phyloP scores from a whole-genome alignment of 2,113 vertebrate species.

The Paraplagusia blochii region DNA sequence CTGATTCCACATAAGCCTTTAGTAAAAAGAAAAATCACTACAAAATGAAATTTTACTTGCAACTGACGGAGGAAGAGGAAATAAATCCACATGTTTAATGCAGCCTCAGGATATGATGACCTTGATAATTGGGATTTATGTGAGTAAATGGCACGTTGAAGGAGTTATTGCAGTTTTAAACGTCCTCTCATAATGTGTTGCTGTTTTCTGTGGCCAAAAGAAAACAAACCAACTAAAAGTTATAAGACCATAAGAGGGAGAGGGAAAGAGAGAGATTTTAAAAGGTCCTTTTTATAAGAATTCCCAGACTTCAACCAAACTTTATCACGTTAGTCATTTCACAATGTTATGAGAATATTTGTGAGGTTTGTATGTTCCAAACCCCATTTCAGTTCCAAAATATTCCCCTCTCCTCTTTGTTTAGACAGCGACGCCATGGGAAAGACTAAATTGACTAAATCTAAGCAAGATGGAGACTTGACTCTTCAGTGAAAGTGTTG shows the following conservation, averaged over 20 bases:
- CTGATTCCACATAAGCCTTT: too few relatives aligned
- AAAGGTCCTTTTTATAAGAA: slow-evolving; percentile 14
- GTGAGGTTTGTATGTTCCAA: slow-evolving; percentile 20
- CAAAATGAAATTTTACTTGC: too few relatives aligned
- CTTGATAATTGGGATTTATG: slow-evolving; percentile 5
- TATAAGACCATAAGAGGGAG: slow-evolving; percentile 30
- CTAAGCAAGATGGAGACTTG: slow-evolving; percentile 50
- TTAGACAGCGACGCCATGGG: slow-evolving; percentile 56
- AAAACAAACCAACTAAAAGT: slow-evolving; percentile 5
- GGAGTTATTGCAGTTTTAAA: slow-evolving; percentile 11
- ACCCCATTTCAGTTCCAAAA: slow-evolving; percentile 21
- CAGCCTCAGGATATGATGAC: neutral
- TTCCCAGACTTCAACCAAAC: slow-evolving; percentile 6
- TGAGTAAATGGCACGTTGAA: neutral
- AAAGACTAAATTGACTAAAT: slow-evolving; percentile 57
- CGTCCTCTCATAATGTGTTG: neutral
- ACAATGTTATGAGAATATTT: slow-evolving; percentile 39
- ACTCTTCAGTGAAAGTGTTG: slow-evolving; percentile 21
- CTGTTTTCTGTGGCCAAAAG: slow-evolving; percentile 10
- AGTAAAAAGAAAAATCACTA: too few relatives aligned
- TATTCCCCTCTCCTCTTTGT: slow-evolving; percentile 53
- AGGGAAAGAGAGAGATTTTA: slow-evolving; percentile 35
- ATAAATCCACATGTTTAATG: neutral
- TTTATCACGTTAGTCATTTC: slow-evolving; percentile 44
- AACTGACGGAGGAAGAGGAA: too few relatives aligned